Evolutionary conservation across 2,113 vertebrate genomes (phyloP).

Genomic region (Epinephelus fuscoguttatus): DNA sequence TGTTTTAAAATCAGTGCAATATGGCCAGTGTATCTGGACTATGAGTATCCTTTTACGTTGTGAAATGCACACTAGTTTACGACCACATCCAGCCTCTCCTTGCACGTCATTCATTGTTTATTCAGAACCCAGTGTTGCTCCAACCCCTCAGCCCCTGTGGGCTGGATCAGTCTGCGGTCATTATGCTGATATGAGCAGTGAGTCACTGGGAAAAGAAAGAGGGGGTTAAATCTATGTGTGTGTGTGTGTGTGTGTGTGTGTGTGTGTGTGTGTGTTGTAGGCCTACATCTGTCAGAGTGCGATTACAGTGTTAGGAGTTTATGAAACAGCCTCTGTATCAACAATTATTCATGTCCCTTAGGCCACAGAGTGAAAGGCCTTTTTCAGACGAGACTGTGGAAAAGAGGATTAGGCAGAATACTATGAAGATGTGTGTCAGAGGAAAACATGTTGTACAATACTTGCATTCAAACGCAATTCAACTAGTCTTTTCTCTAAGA

Average conservation of each 20-base stretch:
- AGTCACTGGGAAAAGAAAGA: slow-evolving; percentile 64
- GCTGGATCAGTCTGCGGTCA: slow-evolving; percentile 76
- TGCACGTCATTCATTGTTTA: slow-evolving; percentile 69
- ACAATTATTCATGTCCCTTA: slow-evolving; percentile 77
- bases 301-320: slow-evolving; percentile 76
- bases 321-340: slow-evolving; percentile 78
- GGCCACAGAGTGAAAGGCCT: slow-evolving; percentile 73
- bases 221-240: slow-evolving; percentile 59
- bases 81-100: slow-evolving; percentile 43
- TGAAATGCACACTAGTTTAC: slow-evolving; percentile 42
- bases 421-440: slow-evolving; percentile 62
- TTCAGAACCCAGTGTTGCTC: slow-evolving; percentile 60
- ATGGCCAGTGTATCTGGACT: neutral
- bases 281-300: slow-evolving; percentile 76
- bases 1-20: slow-evolving; percentile 16
- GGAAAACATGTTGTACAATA: slow-evolving; percentile 58
- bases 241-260: slow-evolving; percentile 30
- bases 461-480: slow-evolving; percentile 53
- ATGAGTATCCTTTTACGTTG: slow-evolving; percentile 42
- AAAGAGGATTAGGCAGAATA: slow-evolving; percentile 73
- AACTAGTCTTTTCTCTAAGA: slow-evolving; percentile 32
- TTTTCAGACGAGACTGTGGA: slow-evolving; percentile 70
- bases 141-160: slow-evolving; percentile 61
- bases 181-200: slow-evolving; percentile 71
- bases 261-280: slow-evolving; percentile 47